Percentiles rank a stretch among this genome's conserved stretches.
phyloP scores from a whole-genome alignment of 1,140 invertebrate genomes.

The Drosophila hydei region DNA sequence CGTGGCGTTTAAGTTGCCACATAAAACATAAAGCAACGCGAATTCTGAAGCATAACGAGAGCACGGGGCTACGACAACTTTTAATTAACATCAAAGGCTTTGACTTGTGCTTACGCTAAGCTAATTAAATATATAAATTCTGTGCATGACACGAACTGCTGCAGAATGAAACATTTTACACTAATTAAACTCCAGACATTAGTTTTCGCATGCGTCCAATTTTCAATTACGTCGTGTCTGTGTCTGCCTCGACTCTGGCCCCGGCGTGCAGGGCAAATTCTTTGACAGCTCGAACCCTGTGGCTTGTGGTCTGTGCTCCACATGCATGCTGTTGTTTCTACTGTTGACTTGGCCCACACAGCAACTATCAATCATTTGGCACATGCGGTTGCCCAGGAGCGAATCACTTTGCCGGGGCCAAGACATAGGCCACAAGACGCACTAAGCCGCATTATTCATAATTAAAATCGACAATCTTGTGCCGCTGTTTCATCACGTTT shows the following conservation, averaged over 20 bases:
- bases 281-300: conserved; percentile 5
- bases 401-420: conserved; percentile 9
- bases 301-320: conserved; percentile 23
- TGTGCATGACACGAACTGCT: conserved; percentile 23
- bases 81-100: conserved; percentile 56
- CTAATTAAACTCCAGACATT: conserved; percentile 36
- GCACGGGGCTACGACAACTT: conserved; percentile 19
- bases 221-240: conserved; percentile 11
- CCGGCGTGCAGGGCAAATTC: background rate
- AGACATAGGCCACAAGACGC: conserved; percentile 1
- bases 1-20: conserved; percentile 22
- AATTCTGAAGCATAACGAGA: background rate
- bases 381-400: conserved; percentile 39
- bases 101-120: conserved; percentile 24
- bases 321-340: conserved; percentile 31
- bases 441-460: conserved; percentile 64
- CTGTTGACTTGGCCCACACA: conserved; percentile 21
- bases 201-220: conserved; percentile 13
- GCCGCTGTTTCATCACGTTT: conserved; percentile 4
- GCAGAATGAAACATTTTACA: conserved; percentile 37
- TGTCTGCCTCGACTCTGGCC: background rate
- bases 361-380: conserved; percentile 71
- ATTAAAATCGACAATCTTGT: conserved; percentile 73
- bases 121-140: conserved; percentile 62
- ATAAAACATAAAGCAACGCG: conserved; percentile 12